Conservation (phyloP, 2,797 vertebrate genomes). For the Nasua narica region DNA sequence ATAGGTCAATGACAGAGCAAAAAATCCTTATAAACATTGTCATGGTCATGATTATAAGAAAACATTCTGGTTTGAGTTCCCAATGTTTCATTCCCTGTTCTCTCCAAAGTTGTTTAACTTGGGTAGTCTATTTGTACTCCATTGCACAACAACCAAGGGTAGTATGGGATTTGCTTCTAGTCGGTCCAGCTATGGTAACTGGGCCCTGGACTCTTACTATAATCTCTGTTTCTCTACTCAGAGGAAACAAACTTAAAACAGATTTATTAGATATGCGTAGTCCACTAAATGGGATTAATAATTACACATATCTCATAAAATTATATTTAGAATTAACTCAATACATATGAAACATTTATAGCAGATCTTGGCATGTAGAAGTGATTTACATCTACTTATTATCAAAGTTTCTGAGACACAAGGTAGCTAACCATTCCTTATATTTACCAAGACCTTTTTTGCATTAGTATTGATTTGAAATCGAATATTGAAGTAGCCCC, state of each 20-base stretch:
- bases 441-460: neutral
- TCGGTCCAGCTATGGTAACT: neutral
- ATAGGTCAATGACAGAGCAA: neutral
- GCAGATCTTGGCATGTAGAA: neutral
- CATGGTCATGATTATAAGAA: neutral
- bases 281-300: neutral
- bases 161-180: neutral
- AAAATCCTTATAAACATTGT: neutral
- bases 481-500: neutral
- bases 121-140: neutral
- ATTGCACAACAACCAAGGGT: fast-evolving
- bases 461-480: neutral
- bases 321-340: neutral
- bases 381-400: neutral
- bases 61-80: neutral
- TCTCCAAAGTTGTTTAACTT: neutral
- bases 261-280: neutral
- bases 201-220: neutral
- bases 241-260: neutral
- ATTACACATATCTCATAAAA: neutral
- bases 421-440: neutral
- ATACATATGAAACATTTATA: neutral
- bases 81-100: neutral
- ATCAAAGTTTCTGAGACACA: neutral
- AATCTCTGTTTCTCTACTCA: neutral